Conservation (phyloP, 2,113 vertebrate genomes). For the Geothlypis trichas region DNA sequence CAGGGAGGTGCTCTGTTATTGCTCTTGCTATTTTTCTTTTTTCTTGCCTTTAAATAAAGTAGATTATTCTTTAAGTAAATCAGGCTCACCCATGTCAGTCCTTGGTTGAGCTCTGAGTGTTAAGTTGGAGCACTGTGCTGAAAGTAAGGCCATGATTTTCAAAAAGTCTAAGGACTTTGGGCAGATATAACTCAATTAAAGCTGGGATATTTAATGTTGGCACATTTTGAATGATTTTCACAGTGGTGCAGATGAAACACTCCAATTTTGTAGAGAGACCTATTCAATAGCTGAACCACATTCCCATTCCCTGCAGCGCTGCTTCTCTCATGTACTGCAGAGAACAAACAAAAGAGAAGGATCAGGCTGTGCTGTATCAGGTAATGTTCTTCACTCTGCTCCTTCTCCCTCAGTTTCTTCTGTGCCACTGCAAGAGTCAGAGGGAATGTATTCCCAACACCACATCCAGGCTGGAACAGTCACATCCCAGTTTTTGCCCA, state of each 20-base stretch:
- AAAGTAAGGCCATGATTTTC: neutral
- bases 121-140: neutral
- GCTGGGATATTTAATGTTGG: neutral
- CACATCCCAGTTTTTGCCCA: neutral
- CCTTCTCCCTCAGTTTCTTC: neutral
- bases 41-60: neutral
- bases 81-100: neutral
- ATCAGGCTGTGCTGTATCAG: neutral
- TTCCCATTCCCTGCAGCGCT: neutral
- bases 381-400: neutral
- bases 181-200: neutral
- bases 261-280: neutral
- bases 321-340: neutral
- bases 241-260: neutral
- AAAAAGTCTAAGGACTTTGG: neutral
- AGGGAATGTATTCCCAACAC: neutral
- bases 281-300: neutral
- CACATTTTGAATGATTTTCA: neutral
- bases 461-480: neutral
- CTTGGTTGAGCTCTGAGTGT: neutral
- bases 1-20: slow-evolving; percentile 13
- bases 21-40: neutral
- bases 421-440: neutral
- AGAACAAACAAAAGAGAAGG: neutral
- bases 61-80: neutral